Evolutionary conservation across 2,113 vertebrate species (phyloP).

Genomic region (Cepphus grylle): DNA sequence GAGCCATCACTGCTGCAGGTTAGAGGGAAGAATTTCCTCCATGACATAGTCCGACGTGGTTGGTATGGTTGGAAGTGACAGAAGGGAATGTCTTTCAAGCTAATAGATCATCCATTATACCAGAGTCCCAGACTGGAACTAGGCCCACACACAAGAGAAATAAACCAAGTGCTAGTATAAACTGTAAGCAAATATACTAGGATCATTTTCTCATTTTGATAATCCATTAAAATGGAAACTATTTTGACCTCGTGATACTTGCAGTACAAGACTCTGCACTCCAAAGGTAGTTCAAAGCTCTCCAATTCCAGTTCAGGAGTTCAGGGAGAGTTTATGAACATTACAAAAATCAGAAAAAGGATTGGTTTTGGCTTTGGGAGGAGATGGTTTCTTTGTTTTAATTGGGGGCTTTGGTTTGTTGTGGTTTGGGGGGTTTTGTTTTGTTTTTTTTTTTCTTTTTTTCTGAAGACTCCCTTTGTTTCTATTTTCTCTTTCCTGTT

Average conservation of each 20-base stretch:
- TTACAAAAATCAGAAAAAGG: neutral
- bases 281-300: neutral
- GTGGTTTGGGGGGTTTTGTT: neutral
- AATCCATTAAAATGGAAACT: neutral
- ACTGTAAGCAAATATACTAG: neutral
- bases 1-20: neutral
- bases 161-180: neutral
- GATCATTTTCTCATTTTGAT: neutral
- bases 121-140: neutral
- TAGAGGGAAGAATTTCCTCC: neutral
- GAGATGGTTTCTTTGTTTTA: neutral
- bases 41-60: neutral
- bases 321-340: neutral
- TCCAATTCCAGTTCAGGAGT: neutral
- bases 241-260: fast-evolving
- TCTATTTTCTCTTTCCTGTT: neutral
- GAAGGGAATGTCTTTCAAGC: neutral
- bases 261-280: neutral
- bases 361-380: neutral
- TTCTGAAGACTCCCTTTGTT: neutral
- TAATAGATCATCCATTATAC: neutral
- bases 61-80: neutral
- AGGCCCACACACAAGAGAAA: neutral
- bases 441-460: neutral
- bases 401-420: neutral